Percentiles rank a stretch among this genome's conserved stretches.
Conservation (phyloP, 2,888 invertebrate species). For the Agriopis marginaria region DNA sequence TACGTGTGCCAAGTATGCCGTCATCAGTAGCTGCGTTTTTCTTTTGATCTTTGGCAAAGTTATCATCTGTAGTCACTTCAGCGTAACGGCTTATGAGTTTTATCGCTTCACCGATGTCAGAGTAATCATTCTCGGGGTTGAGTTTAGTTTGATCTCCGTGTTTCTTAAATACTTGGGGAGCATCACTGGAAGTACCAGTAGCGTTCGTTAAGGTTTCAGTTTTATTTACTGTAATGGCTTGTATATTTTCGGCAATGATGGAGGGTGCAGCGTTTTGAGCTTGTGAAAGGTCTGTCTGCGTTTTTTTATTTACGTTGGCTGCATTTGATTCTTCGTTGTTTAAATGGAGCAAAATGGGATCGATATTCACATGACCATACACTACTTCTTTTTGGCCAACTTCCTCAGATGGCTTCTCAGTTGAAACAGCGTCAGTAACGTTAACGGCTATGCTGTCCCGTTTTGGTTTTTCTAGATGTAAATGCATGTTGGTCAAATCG, state of each 20-base stretch:
- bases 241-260: conserved; percentile 40
- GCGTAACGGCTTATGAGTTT: conserved; percentile 82
- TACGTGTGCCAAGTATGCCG: conserved; percentile 76
- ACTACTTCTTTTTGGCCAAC: conserved; percentile 79
- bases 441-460: conserved; percentile 73
- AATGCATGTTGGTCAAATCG: conserved; percentile 65
- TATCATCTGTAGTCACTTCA: conserved; percentile 82
- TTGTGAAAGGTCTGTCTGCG: conserved; percentile 44
- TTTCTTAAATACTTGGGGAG: conserved; percentile 60
- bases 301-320: conserved; percentile 45
- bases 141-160: conserved; percentile 71
- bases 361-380: conserved; percentile 78
- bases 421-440: conserved; percentile 57
- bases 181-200: conserved; percentile 46
- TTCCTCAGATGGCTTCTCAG: conserved; percentile 58
- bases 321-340: conserved; percentile 59
- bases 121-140: conserved; percentile 80
- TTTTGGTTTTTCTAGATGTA: conserved; percentile 76
- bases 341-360: conserved; percentile 65
- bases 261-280: conserved; percentile 46
- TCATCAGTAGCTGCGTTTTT: conserved; percentile 69
- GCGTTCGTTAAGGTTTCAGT: conserved; percentile 30
- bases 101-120: conserved; percentile 81
- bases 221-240: conserved; percentile 17
- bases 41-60: conserved; percentile 75